Evolutionary conservation across 2,113 vertebrate species (phyloP), one percentile per base, ranked within the genome.

Genomic region (Dinomys branickii): DNA sequence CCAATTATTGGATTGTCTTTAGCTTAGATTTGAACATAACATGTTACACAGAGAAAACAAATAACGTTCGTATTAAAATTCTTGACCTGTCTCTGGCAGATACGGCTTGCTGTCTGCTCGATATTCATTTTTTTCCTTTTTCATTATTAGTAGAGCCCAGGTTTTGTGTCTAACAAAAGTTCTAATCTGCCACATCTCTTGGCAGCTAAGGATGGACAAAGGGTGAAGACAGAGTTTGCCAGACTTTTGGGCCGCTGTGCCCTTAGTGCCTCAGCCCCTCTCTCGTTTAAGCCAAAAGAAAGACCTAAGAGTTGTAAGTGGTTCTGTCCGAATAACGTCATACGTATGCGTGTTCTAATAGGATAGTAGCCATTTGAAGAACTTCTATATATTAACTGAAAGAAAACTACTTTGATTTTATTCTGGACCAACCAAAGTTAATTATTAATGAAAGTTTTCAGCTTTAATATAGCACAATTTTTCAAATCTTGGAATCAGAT

Each of bases 1-100:
- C 73, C 12, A 58, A 22, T 54, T 58, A 44, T 47, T 17, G 26
- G 52, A 78, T 35, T 91, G 13, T 88, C 19, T 17, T 91, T 89
- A 83, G 38, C 17, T 82, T 94, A 30, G 3, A 87, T 26, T 92
- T 71, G 44, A 86, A 94, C 63, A 77, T 58, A 88, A 82, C 85
- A 83, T 85, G 2, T 78, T 63, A 65, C 0, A 38, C 88, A 90
- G 65, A 81, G 22, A 54, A 63, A 67, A 65, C 50, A 58, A 67
- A 2, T 56, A 75, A 33, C 19, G n/a, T 16, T 54, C 30, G 10
- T 33, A 47, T 22, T 77, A 73, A 96, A 71, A 71, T 65, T 82
- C 13, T 89, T 82, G 16, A 75, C 67, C 28, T 88, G 20, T 86
- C 20, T 59, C 30, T 33, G 14, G 4, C 24, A 86, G 75, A 75